Base-by-base conservation (phyloP, 35 echinoderm and acorn worm species). In the Lytechinus variegatus region DNA sequence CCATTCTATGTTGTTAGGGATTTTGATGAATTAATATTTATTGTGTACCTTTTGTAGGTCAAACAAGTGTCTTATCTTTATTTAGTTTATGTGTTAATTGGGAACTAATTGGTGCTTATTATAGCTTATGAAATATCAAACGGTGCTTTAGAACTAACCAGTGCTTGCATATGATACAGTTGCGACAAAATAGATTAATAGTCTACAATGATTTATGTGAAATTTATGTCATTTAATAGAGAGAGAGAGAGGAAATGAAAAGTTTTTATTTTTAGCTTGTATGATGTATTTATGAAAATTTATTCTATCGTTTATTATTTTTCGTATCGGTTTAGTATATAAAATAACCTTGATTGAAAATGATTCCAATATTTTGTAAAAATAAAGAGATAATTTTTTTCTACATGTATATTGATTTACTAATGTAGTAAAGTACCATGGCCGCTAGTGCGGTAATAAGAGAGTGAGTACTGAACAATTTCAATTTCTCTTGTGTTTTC, bases 41-140 rank as follows among this genome's bases (percentile, higher is more conserved):
- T 79, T 79, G 6, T 79, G 6, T 79, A 79, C 21, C 4, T 79
- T 7, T 79, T 79, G 19, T 79, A 79, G 66, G 24, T 79, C 66
- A n/a, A 79, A 79, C 16, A 79, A 79, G 66, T 79, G 66, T 79
- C 66, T 79, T 79, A 79, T 24, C 14, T 79, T 24, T 24, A 24
- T 79, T 79, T 19, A 44, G 56, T 9, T 58, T 10, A 24, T 79
- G 19, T 6, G n/a, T 79, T 79, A 16, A 79, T 79, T 44, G 66
- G 66, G 66, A 79, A 79, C 66, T 79, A 79, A 79, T 79, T 79
- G 66, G 66, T 79, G 66, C 66, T 79, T 79, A 44, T 44, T 44
- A 79, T 79, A 79, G 66, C n/a, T 5, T 79, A 79, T 79, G 66
- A 79, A 79, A 79, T 79, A 79, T 79, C 66, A 79, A 24, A 0